Evolutionary conservation across 2,888 invertebrate genomes (phyloP), one percentile per base, ranked within the genome.

Genomic region (Catotricha subobsoleta): DNA sequence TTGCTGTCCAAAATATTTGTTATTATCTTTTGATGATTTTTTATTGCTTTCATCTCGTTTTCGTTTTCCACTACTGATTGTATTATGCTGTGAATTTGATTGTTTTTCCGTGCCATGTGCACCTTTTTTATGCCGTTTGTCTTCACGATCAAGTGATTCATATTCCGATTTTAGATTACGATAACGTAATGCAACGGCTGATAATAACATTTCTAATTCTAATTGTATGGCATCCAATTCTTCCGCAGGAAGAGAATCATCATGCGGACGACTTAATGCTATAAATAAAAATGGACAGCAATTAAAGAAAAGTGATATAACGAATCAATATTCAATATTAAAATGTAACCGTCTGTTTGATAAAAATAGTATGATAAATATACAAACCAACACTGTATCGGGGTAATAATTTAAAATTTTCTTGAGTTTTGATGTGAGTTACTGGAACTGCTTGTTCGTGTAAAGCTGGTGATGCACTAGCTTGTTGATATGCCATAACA

Each of bases 221-320:
- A 80, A 64, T 58, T 94, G 92, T 9, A 94, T 64, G 2, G 74
- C 71, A 57, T 92, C 90, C 37, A 92, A 65, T 55, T 94, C 91
- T 51, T 92, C 91, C 67, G 88, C 80, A 15, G 76, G 79, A 45
- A 91, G 73, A 3, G 75, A 74, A 52, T 86, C 86, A 44, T 81
- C 80, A 2, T 72, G 67, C 25, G 73, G 69, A 42, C 81, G 69
- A 10, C 71, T 69, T 38, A 82, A 61, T 19, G 80, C 72, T 54
- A 44, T 36, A 51, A 51, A 34, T 18, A 44, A 41, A 42, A 15
- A 15, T 33, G 5, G 10, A 15, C 5, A 27, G 27, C 10, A 9
- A 27, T 9, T 7, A 10, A 9, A 10, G 27, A 9, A 7, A 27
- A 27, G 20, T 15, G 19, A 23, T 37, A n/a, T n/a, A n/a, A n/a